Evolutionary conservation across 2,888 invertebrate genomes (phyloP), one percentile per base, ranked within the genome.

Genomic region (Nemotelus pantherinus): DNA sequence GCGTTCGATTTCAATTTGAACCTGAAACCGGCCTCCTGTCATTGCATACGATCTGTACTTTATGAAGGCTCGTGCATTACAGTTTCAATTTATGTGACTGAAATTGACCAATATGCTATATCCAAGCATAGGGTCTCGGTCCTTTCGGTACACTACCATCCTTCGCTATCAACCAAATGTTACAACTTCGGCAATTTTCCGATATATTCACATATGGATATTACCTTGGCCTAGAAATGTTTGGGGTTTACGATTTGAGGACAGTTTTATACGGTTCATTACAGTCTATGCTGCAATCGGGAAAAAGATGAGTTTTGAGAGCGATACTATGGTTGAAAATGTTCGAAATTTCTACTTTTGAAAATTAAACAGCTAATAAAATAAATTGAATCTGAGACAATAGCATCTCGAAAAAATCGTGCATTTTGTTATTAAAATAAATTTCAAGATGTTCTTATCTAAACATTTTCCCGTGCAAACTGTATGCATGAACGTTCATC

Each of bases 21-120:
- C 70, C 55, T 63, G 74, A 74, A 5, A 41, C 63, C 55, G 47
- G 70, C 55, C 53, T 53, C 55, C 25, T 25, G 70, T 55, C 74
- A 60, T 74, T 74, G 72, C 72, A 72, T 58, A 58, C 48, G 48
- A 43, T 60, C 74, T 41, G 47, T 47, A 60, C 48, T 74, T 74
- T 48, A 60, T 74, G 74, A 63, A 60, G 60, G 60, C 57, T 44
- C 74, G 41, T 74, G 50, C 74, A 74, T 74, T 74, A 63, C 74
- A 70, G 25, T 63, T 74, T 74, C 74, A 74, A 74, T 74, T 74
- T 74, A 74, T 74, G 74, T 60, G 74, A 74, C 60, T 63, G 74
- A 74, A 74, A 60, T 60, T 74, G 74, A 74, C 74, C 74, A 60
- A 60, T 67, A 70, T 55, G 55, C 70, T n/a, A 55, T 70, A 45